Conservation (phyloP, 2,888 invertebrate genomes). For the Cheilosia soror region DNA sequence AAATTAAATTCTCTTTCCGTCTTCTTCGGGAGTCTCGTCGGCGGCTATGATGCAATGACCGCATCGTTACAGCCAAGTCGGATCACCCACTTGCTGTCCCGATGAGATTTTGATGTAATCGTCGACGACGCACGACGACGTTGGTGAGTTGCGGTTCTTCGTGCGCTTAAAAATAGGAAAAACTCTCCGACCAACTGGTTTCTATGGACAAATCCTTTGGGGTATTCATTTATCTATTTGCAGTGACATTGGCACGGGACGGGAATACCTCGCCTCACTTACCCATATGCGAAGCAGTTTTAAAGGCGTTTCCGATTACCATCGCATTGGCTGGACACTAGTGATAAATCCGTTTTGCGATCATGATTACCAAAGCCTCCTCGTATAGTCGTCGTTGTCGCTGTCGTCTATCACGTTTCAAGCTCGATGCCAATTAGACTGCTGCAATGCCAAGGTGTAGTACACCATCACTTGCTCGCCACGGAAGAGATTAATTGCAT, state of each 20-base stretch:
- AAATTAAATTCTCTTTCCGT: slow-evolving; percentile 61
- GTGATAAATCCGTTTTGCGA: slow-evolving; percentile 23
- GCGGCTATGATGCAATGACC: slow-evolving; percentile 57
- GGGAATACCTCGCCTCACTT: slow-evolving; percentile 5
- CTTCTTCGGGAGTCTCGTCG: slow-evolving; percentile 25
- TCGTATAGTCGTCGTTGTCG: slow-evolving; percentile 9
- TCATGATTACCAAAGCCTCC: slow-evolving; percentile 23
- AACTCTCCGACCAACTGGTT: slow-evolving; percentile 48
- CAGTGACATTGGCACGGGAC: slow-evolving; percentile 43
- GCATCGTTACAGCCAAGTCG: slow-evolving; percentile 32
- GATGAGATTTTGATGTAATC: slow-evolving; percentile 60
- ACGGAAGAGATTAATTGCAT: slow-evolving; percentile 45
- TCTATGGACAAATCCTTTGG: slow-evolving; percentile 51
- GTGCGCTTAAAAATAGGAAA: slow-evolving; percentile 42
- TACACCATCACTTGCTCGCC: slow-evolving; percentile 9
- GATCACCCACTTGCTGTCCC: slow-evolving; percentile 37
- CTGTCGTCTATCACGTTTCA: slow-evolving; percentile 31
- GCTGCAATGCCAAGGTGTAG: slow-evolving; percentile 44
- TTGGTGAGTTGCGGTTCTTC: slow-evolving; percentile 21
- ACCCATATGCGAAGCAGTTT: not conserved
- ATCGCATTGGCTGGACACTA: slow-evolving; percentile 7
- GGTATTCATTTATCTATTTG: slow-evolving; percentile 43
- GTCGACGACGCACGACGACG: slow-evolving; percentile 11
- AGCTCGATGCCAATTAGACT: slow-evolving; percentile 37
- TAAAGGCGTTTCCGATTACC: slow-evolving; percentile 40